Conservation (phyloP, 1,140 invertebrate species). For the Drosophila nikananu region DNA sequence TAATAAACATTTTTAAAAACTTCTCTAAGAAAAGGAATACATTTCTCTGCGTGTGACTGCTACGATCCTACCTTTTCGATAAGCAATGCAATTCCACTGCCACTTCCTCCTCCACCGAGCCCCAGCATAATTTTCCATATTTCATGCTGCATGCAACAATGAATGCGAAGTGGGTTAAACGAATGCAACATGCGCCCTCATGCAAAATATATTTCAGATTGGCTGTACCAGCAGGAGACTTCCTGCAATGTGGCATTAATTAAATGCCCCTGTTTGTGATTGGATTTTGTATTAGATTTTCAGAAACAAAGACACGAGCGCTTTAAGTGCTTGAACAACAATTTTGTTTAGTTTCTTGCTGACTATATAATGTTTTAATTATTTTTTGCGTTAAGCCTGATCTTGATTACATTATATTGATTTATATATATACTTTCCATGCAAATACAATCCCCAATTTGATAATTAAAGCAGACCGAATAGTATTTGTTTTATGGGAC, state of each 20-base stretch:
- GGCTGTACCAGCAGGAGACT: conserved; percentile 21
- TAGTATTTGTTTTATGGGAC: not conserved
- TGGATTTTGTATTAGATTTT: conserved; percentile 1
- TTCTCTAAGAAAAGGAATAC: too few relatives aligned
- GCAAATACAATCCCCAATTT: not conserved
- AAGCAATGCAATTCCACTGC: conserved; percentile 46
- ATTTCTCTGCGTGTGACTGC: not conserved
- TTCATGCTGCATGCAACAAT: conserved; percentile 76
- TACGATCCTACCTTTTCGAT: conserved; percentile 34
- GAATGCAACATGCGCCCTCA: conserved; percentile 60
- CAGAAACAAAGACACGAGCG: not conserved
- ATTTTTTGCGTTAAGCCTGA: not conserved
- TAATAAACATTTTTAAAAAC: too few relatives aligned
- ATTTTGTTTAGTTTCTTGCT: not conserved
- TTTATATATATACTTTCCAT: not conserved
- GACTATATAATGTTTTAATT: not conserved
- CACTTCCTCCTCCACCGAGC: conserved; percentile 23
- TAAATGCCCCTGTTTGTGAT: conserved; percentile 20
- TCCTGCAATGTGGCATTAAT: conserved; percentile 24
- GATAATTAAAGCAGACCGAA: not conserved
- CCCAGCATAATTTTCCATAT: conserved; percentile 70
- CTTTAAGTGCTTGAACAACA: not conserved
- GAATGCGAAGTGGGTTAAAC: conserved; percentile 68
- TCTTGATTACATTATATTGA: too few relatives aligned
- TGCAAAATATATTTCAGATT: conserved; percentile 53